A percentile compares a stretch with the other conserved stretches of the same genome.
These are phyloP conservation scores for Rhyzopertha dominica DNA, from an alignment of 1,140 invertebrate species.

Conservation along the genomic window DNA sequence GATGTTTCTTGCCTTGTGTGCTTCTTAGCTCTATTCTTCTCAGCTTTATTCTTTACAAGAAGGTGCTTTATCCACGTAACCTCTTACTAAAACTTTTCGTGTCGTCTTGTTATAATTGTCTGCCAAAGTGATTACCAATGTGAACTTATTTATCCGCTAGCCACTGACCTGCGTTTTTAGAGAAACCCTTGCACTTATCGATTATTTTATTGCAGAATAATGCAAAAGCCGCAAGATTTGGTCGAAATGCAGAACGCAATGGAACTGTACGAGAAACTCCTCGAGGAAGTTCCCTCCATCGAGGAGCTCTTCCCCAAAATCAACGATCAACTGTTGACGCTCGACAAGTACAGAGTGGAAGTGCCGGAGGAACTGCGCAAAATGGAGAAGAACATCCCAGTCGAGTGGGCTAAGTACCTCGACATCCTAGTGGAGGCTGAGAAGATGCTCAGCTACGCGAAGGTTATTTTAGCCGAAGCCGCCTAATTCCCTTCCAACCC, in stretches of 20 bases:
- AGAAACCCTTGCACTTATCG: too few species aligned
- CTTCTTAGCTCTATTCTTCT: too few species aligned
- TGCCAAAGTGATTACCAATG: not conserved
- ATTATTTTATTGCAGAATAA: slow-evolving; percentile 43
- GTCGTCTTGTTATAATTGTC: slow-evolving; percentile 1
- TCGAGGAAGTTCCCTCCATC: slow-evolving; percentile 53
- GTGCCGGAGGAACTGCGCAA: slow-evolving; percentile 53
- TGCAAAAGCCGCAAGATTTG: slow-evolving; percentile 55
- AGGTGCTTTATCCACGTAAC: too few species aligned
- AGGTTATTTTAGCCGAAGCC: slow-evolving; percentile 48
- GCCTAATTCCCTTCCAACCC: slow-evolving; percentile 7
- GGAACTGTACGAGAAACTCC: slow-evolving; percentile 59
- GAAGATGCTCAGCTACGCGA: slow-evolving; percentile 60
- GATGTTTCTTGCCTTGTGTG: too few species aligned
- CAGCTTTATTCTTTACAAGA: too few species aligned
- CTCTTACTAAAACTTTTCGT: too few species aligned
- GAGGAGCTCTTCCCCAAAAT: slow-evolving; percentile 67
- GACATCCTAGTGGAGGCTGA: slow-evolving; percentile 59
- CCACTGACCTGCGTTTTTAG: not conserved
- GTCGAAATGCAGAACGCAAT: slow-evolving; percentile 56
- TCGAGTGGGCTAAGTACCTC: slow-evolving; percentile 62
- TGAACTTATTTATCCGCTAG: not conserved
- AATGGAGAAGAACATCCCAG: slow-evolving; percentile 57
- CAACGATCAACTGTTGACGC: slow-evolving; percentile 62
- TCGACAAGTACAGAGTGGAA: slow-evolving; percentile 64